Percentiles rank a stretch among this genome's conserved stretches.
phyloP scores from a whole-genome alignment of 2,113 vertebrate genomes.

The Ceyx cyanopectus region DNA sequence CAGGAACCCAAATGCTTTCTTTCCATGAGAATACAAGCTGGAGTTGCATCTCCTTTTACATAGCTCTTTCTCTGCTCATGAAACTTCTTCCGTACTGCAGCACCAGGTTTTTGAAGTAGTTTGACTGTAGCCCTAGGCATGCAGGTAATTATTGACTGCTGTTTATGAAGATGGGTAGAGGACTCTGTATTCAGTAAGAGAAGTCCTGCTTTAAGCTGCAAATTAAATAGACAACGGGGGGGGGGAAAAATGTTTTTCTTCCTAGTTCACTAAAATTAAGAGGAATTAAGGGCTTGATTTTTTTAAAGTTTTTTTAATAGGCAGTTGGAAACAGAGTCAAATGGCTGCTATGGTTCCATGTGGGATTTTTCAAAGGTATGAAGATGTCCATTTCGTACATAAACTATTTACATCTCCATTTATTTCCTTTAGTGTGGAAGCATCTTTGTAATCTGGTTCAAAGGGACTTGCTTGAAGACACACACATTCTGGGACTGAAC shows the following conservation, averaged over 20 bases:
- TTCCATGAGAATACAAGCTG: not conserved
- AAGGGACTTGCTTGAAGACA: not conserved
- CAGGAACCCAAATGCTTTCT: not conserved
- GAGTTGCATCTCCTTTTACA: not conserved
- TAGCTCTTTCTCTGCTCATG: not conserved
- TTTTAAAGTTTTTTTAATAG: not conserved
- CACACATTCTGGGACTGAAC: not conserved
- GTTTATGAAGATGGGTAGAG: not conserved
- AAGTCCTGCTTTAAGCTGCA: not conserved
- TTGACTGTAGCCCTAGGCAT: not conserved
- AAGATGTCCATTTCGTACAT: not conserved
- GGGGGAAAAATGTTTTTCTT: not conserved
- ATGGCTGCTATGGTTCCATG: not conserved
- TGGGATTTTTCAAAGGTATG: constrained; percentile 4
- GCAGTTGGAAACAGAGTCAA: not conserved
- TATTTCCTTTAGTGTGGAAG: not conserved
- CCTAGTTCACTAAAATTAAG: not conserved
- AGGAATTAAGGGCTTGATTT: not conserved
- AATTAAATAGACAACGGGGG: not conserved
- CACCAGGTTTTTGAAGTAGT: not conserved
- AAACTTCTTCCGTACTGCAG: not conserved
- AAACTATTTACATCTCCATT: not conserved
- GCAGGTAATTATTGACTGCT: not conserved
- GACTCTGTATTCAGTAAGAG: not conserved
- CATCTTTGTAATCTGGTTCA: not conserved